phyloP scores from a whole-genome alignment of 1,140 invertebrate genomes.

The Macrosteles quadrilineatus region DNA sequence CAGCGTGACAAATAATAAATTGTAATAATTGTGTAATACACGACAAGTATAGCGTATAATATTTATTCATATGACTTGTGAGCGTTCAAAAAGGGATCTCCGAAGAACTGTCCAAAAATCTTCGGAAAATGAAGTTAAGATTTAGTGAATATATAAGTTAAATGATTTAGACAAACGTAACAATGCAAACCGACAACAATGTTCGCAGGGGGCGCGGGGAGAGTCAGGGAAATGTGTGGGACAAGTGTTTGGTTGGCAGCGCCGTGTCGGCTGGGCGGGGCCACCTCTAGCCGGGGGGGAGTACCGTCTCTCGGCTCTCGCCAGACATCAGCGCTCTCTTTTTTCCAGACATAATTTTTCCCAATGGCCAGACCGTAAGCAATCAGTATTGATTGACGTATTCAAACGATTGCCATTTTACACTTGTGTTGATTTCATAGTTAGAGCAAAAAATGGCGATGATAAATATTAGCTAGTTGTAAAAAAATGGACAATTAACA shows the following conservation, averaged over 20 bases:
- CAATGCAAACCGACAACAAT: neutral
- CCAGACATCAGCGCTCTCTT: neutral
- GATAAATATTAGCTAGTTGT: too few relatives aligned
- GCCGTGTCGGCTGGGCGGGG: slow-evolving; percentile 3
- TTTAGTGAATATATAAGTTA: too few relatives aligned
- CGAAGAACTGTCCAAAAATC: too few relatives aligned
- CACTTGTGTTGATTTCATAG: too few relatives aligned
- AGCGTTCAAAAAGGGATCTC: too few relatives aligned
- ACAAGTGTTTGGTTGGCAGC: neutral
- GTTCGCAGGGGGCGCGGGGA: neutral
- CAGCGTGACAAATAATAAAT: neutral
- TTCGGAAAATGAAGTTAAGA: too few relatives aligned
- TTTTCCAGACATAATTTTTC: neutral
- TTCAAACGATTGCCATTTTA: too few relatives aligned
- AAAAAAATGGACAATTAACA: too few relatives aligned
- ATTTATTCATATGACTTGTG: too few relatives aligned
- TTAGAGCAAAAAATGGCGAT: too few relatives aligned
- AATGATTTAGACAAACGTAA: too few relatives aligned
- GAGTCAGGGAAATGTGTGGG: neutral
- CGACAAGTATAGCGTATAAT: too few relatives aligned
- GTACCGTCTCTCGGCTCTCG: neutral
- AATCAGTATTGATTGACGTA: neutral
- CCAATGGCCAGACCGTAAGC: neutral
- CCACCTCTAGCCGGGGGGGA: slow-evolving; percentile 3
- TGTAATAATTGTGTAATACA: neutral